Evolutionary conservation across 1,140 invertebrate species (phyloP).

Genomic region (Drosophila triauraria): DNA sequence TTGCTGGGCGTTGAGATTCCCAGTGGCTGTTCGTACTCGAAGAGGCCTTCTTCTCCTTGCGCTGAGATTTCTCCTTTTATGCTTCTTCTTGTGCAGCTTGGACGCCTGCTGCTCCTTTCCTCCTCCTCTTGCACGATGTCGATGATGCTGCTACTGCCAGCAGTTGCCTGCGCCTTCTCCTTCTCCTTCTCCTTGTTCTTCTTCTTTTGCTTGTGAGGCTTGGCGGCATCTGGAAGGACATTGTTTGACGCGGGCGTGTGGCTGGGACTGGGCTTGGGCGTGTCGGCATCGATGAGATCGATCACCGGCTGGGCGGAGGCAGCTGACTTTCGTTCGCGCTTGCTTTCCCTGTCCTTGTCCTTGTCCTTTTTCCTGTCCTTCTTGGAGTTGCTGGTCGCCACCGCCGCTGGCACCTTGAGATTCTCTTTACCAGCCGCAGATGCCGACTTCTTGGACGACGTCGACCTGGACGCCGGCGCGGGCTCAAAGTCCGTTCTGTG

Average conservation of each 20-base stretch:
- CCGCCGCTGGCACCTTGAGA: constrained; percentile 51
- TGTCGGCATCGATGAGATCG: constrained; percentile 65
- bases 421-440: constrained; percentile 52
- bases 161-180: constrained; percentile 47
- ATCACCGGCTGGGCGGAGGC: constrained; percentile 22
- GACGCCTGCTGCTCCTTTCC: background rate
- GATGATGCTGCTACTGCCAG: constrained; percentile 28
- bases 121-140: background rate
- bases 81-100: constrained; percentile 78
- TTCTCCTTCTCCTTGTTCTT: constrained; percentile 86
- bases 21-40: constrained; percentile 91
- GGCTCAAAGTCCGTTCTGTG: constrained; percentile 62
- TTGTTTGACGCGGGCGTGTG: constrained; percentile 17
- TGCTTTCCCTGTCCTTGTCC: constrained; percentile 33
- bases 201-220: constrained; percentile 78
- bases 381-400: constrained; percentile 32
- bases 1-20: constrained; percentile 97
- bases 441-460: constrained; percentile 30
- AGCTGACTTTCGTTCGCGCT: constrained; percentile 21
- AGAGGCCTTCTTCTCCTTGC: constrained; percentile 54
- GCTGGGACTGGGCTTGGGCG: constrained; percentile 49
- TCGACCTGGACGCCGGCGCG: constrained; percentile 18
- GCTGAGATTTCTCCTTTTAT: constrained; percentile 72
- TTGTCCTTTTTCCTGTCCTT: constrained; percentile 68
- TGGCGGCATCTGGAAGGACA: constrained; percentile 25